Evolutionary conservation across 2,888 invertebrate genomes (phyloP), one percentile per base, ranked within the genome.

Genomic region (Uropetala carovei): DNA sequence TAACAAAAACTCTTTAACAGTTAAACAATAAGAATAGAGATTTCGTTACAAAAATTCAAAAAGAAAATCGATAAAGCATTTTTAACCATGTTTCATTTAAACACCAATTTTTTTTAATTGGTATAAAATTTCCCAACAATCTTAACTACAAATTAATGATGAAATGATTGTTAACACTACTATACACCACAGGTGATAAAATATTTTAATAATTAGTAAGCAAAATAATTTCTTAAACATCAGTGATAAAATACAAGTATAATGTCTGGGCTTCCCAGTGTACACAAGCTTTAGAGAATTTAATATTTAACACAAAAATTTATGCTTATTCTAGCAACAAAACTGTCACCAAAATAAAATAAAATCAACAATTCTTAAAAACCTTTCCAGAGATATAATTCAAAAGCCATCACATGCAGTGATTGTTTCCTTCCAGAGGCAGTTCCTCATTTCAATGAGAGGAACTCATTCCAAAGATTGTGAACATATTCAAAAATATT

Each of bases 201-300:
- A 89, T 89, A 89, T 89, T 64, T 89, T 89, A 68, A 89, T 89
- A 89, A 89, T 89, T 89, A 89, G 89, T 89, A 89, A 89, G 89
- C 89, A 89, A 89, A 83, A 89, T 89, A 89, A 89, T 89, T 89
- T 89, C 64, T 89, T 89, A 89, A 89, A 89, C 89, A 68, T 89
- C 89, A 89, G 64, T 68, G 89, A 89, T 89, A 89, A 68, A 89
- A 89, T 89, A 89, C 64, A 89, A 64, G 89, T 64, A 89, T 64
- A 64, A 89, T 89, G 56, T 68, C 89, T 89, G 89, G 89, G 89
- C 60, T 43, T 43, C 64, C 89, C 89, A 89, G 89, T 58, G 89
- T 89, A 89, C 60, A 43, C 64, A 89, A 89, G 64, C 64, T 89
- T 89, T 89, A 89, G 68, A 89, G 64, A 58, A 89, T 89, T 89